These are phyloP conservation scores for Graphium colonna DNA, from an alignment of 2,888 invertebrate genomes.

Conservation along the genomic window DNA sequence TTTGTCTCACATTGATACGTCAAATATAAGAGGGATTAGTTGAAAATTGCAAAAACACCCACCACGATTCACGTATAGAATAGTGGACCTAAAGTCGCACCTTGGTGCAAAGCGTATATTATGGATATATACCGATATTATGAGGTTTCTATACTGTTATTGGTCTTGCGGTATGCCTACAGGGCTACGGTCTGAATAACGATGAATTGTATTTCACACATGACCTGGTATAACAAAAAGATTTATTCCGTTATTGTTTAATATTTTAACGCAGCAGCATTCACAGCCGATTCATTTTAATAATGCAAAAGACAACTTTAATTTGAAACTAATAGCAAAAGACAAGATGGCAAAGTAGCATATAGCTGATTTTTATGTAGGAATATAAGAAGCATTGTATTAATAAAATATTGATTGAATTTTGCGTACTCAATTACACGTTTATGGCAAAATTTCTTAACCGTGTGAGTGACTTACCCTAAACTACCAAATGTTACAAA, in stretches of 20 bases:
- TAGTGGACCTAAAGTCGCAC: constrained; percentile 13
- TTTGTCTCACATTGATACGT: constrained; percentile 11
- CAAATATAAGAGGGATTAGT: background rate
- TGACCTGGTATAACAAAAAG: background rate
- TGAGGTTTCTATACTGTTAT: constrained; percentile 19
- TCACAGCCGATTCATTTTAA: too few relatives aligned
- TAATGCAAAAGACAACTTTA: background rate
- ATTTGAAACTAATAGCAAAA: too few relatives aligned
- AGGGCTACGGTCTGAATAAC: constrained; percentile 8
- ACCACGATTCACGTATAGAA: constrained; percentile 8
- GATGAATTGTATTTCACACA: constrained; percentile 8
- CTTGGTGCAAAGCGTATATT: constrained; percentile 7
- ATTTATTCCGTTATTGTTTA: background rate
- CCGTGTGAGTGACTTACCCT: too few relatives aligned
- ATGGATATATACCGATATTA: constrained; percentile 4
- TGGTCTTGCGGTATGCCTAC: constrained; percentile 18
- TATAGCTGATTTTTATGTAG: too few relatives aligned
- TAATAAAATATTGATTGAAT: too few relatives aligned
- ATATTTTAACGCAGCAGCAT: background rate
- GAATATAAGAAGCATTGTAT: too few relatives aligned
- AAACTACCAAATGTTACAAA: too few relatives aligned
- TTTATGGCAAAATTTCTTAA: too few relatives aligned
- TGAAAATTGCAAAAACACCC: constrained; percentile 14
- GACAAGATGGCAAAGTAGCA: too few relatives aligned
- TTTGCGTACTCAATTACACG: too few relatives aligned